Evolutionary conservation across 2,797 vertebrate genomes (phyloP).

Genomic region (Anabas testudineus): DNA sequence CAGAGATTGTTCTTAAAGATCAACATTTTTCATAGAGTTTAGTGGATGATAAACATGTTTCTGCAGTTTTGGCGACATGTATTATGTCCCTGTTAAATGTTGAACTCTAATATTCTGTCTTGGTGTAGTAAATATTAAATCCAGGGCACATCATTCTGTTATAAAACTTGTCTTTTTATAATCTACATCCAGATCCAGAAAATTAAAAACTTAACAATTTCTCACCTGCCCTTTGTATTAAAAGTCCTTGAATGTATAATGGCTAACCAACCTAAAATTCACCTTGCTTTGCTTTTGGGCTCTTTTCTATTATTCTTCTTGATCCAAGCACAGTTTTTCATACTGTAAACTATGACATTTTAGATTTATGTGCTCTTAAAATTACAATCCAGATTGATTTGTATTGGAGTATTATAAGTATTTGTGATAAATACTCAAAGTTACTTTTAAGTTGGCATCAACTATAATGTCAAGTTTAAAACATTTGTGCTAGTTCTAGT

Average conservation of each 20-base stretch:
- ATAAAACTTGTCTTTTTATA: neutral
- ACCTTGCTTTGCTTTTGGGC: neutral
- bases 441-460: neutral
- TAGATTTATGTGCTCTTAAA: neutral
- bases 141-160: neutral
- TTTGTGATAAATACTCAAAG: no score
- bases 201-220: neutral
- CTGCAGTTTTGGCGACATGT: neutral
- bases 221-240: neutral
- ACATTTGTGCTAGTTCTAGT: no score
- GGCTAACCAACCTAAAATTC: neutral
- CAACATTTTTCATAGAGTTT: neutral
- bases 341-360: neutral
- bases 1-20: neutral
- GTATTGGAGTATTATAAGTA: no score
- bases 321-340: neutral
- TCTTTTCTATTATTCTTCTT: neutral
- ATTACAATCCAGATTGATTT: neutral
- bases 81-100: neutral
- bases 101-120: neutral
- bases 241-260: conserved; percentile 1
- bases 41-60: neutral
- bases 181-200: neutral
- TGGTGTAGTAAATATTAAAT: neutral
- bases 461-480: no score